Evolutionary conservation across 1,140 invertebrate genomes (phyloP), one percentile per base, ranked within the genome.

Genomic region (Druon quercuslanigerum): DNA sequence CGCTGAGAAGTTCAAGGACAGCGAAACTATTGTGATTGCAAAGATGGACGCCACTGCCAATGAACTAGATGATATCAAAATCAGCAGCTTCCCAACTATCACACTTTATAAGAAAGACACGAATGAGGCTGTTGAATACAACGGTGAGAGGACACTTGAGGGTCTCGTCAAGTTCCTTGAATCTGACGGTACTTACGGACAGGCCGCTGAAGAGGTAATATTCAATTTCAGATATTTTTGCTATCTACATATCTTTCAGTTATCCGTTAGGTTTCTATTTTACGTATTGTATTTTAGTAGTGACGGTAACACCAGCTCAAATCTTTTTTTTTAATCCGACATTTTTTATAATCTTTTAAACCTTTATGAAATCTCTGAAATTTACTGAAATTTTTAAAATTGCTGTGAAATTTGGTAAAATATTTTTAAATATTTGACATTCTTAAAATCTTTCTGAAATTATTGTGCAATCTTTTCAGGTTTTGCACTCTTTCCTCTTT

Each of bases 31-130:
- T 81, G 93, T 99, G 14, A 96, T 99, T 88, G 98, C 98, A 81
- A 99, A 99, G 92, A 99, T 99, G 94, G 99, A 99, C 92, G 95
- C 98, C 71, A 99, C 98, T 75, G 96, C 95, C 87, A 99, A 99
- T 91, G 99, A 99, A 93, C 91, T 99, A 75, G 97, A 98, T 85
- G 96, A 97, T 92, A 95, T 97, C 51, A 99, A 98, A 93, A 95
- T 99, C 87, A 95, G 95, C 75, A 98, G 95, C 79, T 99, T 98
- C 95, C 99, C 99, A 51, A 99, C 99, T 46, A 95, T 99, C 87
- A 99, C 97, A 89, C 94, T 98, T 81, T 99, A 97, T 94, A 96
- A 96, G 81, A 98, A 98, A 92, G 96, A 94, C 70, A 95, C 96
- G 79, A 98, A 98, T 91, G 94, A 98, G 95, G 93, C 95, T 82